Evolutionary conservation across 2,888 invertebrate species (phyloP).

Genomic region (Brenthis hecate): DNA sequence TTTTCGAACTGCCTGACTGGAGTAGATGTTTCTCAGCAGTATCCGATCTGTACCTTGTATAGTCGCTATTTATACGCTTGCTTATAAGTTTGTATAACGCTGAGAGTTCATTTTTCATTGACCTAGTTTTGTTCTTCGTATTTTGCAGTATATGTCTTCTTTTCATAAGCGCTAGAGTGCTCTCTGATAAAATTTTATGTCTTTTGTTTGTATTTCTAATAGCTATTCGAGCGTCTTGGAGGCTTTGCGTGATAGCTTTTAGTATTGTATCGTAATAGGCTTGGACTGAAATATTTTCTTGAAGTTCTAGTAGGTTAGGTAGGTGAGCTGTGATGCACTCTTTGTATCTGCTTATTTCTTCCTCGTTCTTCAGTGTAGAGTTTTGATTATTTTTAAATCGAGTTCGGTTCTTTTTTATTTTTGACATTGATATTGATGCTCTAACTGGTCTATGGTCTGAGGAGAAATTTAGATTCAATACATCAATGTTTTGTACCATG

Average conservation of each 20-base stretch:
- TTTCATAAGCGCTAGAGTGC: neutral
- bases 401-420: neutral
- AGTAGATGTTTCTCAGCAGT: slow-evolving; percentile 24
- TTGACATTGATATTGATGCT: slow-evolving; percentile 3
- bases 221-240: neutral
- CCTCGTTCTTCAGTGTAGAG: slow-evolving; percentile 25
- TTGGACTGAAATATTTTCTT: slow-evolving; percentile 4
- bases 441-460: slow-evolving; percentile 31
- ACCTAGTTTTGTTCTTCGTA: neutral
- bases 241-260: neutral
- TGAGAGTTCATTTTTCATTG: slow-evolving; percentile 17
- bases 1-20: slow-evolving; percentile 28
- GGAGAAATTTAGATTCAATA: slow-evolving; percentile 26
- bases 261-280: neutral
- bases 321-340: neutral
- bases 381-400: neutral
- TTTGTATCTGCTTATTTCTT: slow-evolving; percentile 17
- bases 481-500: slow-evolving; percentile 21
- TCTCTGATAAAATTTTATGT: neutral
- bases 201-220: neutral
- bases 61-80: slow-evolving; percentile 34
- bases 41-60: slow-evolving; percentile 10
- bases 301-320: neutral
- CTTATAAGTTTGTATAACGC: neutral
- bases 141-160: neutral